Conservation (phyloP, 2,797 vertebrate genomes). For the Adelosebastes latens region DNA sequence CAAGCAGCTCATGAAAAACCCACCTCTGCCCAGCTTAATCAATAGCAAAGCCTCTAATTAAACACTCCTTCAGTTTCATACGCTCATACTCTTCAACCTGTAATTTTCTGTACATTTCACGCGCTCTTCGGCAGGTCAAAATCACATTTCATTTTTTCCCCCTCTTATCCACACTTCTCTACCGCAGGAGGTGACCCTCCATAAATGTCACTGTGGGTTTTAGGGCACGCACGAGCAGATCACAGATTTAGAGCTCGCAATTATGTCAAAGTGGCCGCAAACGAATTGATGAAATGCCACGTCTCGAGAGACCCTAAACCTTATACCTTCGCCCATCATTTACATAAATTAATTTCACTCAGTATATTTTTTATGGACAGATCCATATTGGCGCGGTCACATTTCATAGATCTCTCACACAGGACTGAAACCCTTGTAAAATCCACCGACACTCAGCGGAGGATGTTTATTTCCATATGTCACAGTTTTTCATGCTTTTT, state of each 20-base stretch:
- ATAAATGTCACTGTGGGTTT: conserved; percentile 79
- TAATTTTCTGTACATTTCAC: conserved; percentile 62
- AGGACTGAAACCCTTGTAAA: conserved; percentile 74
- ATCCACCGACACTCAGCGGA: conserved; percentile 61
- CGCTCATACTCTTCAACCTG: conserved; percentile 50
- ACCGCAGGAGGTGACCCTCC: conserved; percentile 71
- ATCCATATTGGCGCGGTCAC: conserved; percentile 80
- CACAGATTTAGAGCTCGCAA: conserved; percentile 85
- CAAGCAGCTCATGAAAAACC: conserved; percentile 62
- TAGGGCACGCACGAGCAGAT: conserved; percentile 73
- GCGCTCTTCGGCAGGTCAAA: conserved; percentile 15
- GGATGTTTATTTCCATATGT: conserved; percentile 74
- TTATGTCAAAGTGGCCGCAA: conserved; percentile 81
- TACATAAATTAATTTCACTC: conserved; percentile 86
- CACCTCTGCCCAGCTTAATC: conserved; percentile 68
- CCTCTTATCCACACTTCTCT: conserved; percentile 24
- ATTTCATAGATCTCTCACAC: conserved; percentile 77
- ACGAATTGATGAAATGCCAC: conserved; percentile 84
- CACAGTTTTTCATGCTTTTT: conserved; percentile 64
- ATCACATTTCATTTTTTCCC: conserved; percentile 45
- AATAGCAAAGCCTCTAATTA: conserved; percentile 73
- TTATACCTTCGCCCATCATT: conserved; percentile 74
- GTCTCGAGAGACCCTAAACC: conserved; percentile 51
- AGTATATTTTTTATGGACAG: conserved; percentile 80
- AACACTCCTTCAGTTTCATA: conserved; percentile 66